Conservation (phyloP, 2,888 invertebrate species). For the Hofmannophila pseudospretella region DNA sequence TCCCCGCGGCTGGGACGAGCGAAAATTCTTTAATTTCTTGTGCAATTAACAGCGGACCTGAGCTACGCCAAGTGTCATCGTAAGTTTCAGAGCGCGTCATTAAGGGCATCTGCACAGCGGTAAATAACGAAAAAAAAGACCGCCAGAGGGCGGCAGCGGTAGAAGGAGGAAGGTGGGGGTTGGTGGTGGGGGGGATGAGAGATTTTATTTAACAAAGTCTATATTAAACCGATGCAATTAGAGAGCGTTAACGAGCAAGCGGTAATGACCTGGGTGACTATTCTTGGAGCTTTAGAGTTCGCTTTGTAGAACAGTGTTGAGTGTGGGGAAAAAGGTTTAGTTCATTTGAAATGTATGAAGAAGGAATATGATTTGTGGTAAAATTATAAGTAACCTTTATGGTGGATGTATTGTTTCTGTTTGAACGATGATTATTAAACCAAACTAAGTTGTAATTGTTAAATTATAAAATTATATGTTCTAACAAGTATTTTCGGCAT, state of each 20-base stretch:
- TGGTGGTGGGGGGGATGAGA: constrained; percentile 59
- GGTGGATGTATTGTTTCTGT: too few relatives aligned
- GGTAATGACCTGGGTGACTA: constrained; percentile 67
- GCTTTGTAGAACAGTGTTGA: background rate
- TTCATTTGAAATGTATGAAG: too few relatives aligned
- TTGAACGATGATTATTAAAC: too few relatives aligned
- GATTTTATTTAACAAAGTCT: constrained; percentile 79
- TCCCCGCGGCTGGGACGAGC: constrained; percentile 39
- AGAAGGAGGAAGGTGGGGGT: too few relatives aligned
- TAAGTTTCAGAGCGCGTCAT: constrained; percentile 76
- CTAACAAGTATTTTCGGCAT: too few relatives aligned
- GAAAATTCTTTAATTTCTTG: constrained; percentile 73
- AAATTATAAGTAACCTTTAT: too few relatives aligned
- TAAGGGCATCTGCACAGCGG: constrained; percentile 75
- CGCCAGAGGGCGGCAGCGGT: constrained; percentile 17
- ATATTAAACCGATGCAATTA: constrained; percentile 78
- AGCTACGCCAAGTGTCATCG: constrained; percentile 74
- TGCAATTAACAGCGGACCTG: constrained; percentile 67
- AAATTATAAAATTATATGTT: too few relatives aligned
- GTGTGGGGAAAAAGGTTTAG: too few relatives aligned
- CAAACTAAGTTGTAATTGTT: too few relatives aligned
- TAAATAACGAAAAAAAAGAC: constrained; percentile 75
- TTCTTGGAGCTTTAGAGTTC: constrained; percentile 34
- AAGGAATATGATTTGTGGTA: too few relatives aligned
- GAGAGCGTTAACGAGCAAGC: constrained; percentile 73